Evolutionary conservation across 2,113 vertebrate species (phyloP).

Genomic region (Elanus axillaris): DNA sequence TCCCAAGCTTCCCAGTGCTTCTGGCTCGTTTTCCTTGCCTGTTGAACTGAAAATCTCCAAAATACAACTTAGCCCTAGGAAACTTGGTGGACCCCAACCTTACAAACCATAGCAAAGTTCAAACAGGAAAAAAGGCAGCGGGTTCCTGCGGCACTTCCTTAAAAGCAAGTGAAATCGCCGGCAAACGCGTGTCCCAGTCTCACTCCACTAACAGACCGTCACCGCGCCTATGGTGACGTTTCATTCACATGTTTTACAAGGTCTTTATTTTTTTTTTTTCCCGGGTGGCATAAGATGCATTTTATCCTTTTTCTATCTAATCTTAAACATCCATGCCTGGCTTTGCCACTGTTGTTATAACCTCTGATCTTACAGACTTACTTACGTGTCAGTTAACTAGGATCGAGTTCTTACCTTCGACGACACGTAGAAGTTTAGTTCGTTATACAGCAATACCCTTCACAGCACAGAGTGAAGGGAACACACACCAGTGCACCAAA

Average conservation of each 20-base stretch:
- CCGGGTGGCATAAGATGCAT: neutral
- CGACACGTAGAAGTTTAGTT: rapidly evolving
- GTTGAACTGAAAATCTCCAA: neutral
- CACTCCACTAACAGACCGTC: rapidly evolving
- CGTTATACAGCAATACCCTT: too few relatives aligned
- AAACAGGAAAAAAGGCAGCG: neutral
- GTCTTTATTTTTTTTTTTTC: neutral
- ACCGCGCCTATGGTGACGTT: rapidly evolving
- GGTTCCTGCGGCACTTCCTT: neutral
- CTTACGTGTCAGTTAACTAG: rapidly evolving
- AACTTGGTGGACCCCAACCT: neutral
- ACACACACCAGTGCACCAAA: rapidly evolving
- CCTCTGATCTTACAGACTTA: neutral
- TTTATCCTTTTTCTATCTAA: neutral
- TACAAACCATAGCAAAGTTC: neutral
- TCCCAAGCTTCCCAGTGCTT: neutral
- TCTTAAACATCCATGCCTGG: neutral
- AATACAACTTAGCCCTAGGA: neutral
- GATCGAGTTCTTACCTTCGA: neutral
- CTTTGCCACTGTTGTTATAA: neutral
- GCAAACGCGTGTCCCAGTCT: rapidly evolving
- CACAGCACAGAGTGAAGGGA: neutral
- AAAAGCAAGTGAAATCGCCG: neutral
- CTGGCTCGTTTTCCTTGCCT: neutral
- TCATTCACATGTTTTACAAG: neutral